phyloP scores from a whole-genome alignment of 2,113 vertebrate species.

The Urocynchramus pylzowi region DNA sequence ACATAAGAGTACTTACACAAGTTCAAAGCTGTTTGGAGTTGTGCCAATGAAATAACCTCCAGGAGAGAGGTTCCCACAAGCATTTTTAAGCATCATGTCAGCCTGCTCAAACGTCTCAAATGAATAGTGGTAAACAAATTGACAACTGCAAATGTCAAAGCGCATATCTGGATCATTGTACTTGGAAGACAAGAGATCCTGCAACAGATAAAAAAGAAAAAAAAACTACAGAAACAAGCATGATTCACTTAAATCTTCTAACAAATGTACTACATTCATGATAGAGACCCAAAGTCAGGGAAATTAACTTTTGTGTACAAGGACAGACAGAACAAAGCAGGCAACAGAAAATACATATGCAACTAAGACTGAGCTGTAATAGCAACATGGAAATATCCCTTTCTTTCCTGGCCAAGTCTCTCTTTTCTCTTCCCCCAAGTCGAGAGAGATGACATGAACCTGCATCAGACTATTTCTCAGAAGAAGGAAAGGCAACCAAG shows the following conservation, averaged over 20 bases:
- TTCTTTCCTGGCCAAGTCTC: not conserved
- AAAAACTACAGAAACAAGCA: not conserved
- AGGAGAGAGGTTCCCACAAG: slow-evolving; percentile 87
- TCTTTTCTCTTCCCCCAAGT: not conserved
- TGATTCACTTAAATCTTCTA: not conserved
- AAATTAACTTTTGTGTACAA: not conserved
- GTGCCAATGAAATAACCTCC: slow-evolving; percentile 98
- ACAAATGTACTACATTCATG: not conserved
- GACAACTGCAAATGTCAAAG: slow-evolving; percentile 96
- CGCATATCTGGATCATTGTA: slow-evolving; percentile 73
- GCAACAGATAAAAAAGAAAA: slow-evolving; percentile 19
- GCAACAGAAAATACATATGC: not conserved
- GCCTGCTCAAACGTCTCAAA: slow-evolving; percentile 92
- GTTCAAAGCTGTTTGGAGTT: slow-evolving; percentile 91
- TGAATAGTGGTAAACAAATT: slow-evolving; percentile 96
- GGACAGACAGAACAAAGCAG: not conserved
- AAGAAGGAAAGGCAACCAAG: not conserved
- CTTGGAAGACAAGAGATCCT: slow-evolving; percentile 86
- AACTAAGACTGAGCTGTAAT: not conserved
- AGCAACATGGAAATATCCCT: not conserved
- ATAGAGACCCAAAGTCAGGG: not conserved
- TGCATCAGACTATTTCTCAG: not conserved
- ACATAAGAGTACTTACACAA: slow-evolving; percentile 81
- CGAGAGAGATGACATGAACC: not conserved
- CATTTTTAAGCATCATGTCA: slow-evolving; percentile 92